These are phyloP conservation scores for Amphimallon solstitiale DNA, from an alignment of 2,888 invertebrate species.

Conservation along the genomic window DNA sequence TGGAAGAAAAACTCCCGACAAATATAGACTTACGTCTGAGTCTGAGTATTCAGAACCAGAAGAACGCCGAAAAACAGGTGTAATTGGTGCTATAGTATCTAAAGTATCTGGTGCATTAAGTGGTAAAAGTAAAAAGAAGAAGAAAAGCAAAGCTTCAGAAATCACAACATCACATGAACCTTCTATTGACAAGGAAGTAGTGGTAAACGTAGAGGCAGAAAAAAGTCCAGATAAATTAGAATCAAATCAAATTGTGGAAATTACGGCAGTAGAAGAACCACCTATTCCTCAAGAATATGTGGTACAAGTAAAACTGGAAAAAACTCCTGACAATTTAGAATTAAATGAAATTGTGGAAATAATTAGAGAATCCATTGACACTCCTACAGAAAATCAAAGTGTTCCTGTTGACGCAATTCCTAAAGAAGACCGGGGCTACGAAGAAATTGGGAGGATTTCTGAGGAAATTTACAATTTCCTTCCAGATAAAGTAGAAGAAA, in stretches of 20 bases:
- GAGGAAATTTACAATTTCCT: constrained; percentile 1
- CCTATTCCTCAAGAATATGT: no score
- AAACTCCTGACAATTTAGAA: no score
- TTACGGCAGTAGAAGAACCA: neutral
- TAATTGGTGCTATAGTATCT: constrained; percentile 33
- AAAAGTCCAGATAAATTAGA: neutral
- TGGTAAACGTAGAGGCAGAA: neutral
- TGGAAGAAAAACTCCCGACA: constrained; percentile 33
- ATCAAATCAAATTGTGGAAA: neutral
- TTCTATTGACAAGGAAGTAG: neutral
- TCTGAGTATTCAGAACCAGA: constrained; percentile 38
- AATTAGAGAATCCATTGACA: no score
- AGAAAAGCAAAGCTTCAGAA: constrained; percentile 22
- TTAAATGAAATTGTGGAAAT: no score
- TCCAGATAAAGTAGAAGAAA: constrained; percentile 28
- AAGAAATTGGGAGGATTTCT: neutral
- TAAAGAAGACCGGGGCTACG: neutral
- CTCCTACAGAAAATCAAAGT: no score
- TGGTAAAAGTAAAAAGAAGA: constrained; percentile 35
- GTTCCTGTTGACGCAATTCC: neutral
- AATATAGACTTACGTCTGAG: constrained; percentile 36
- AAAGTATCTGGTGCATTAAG: constrained; percentile 38
- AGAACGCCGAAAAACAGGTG: constrained; percentile 42
- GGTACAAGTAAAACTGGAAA: no score
- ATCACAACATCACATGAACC: neutral